Evolutionary conservation across 2,797 vertebrate genomes (phyloP), one percentile per base, ranked within the genome.

Genomic region (Acanthurus lineatus): DNA sequence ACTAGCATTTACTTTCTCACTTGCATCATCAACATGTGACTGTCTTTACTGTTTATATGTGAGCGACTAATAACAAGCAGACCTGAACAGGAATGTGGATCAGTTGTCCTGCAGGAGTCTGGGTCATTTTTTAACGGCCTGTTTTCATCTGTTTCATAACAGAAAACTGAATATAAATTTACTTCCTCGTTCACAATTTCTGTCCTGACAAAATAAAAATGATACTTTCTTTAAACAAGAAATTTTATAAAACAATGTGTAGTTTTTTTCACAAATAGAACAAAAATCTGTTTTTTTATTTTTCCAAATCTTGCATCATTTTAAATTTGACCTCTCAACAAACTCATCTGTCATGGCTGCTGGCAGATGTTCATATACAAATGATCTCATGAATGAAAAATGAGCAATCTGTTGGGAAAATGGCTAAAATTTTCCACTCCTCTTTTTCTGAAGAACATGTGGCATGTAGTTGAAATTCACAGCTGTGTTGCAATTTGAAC

Each of bases 401-500:
- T 40, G 38, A 40, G 38, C 38, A 0, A 49, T 62, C 25, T 28
- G 35, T 40, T 9, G 42, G 16, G 28, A 12, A 11, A 52, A 0
- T 1, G 7, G 16, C 32, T 35, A 3, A 70, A 22, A 17, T 17
- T 63, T 83, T 70, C 64, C 68, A 53, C 57, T 69, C 42, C 16
- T 66, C 42, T 42, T 48, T 17, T 49, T 53, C 45, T 7, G 1
- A 56, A 52, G 32, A 61, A 65, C 56, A 72, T 54, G 2, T 56
- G 64, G 48, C 28, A 19, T 7, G 54, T 47, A 4, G 61, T 71
- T 48, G 54, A 80, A 86, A 63, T 47, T 69, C 47, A 62, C 79
- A 82, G 69, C 54, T 79, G 32, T 57, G 68, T 0, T 0, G 10
- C 19, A 17, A 22, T 52, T 54, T 69, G 12, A 48, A 11, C 0